Percentiles rank a stretch among this genome's conserved stretches.
Evolutionary conservation across 2,888 invertebrate genomes (phyloP).

Genomic region (Mythimna albipuncta): DNA sequence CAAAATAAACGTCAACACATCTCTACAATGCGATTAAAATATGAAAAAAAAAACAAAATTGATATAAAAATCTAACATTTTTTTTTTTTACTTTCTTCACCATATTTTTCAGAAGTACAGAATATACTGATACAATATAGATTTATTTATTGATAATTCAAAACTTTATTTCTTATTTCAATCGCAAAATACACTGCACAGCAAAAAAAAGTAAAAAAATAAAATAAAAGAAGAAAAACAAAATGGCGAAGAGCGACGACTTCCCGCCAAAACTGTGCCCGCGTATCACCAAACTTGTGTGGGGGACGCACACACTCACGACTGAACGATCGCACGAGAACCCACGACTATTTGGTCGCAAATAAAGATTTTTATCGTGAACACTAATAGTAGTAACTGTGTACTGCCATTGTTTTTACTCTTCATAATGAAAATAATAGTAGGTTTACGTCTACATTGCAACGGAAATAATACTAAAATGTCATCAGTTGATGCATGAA

Average conservation of each 20-base stretch:
- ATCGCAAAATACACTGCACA: constrained; percentile 18
- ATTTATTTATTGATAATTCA: neutral
- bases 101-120: neutral
- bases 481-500: neutral
- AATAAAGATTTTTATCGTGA: neutral
- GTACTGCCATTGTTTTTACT: neutral
- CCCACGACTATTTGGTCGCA: constrained; percentile 50
- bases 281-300: constrained; percentile 91
- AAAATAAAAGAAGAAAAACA: constrained; percentile 51
- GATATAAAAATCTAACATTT: neutral
- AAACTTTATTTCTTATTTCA: constrained; percentile 13
- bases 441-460: no score
- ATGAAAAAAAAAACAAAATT: neutral
- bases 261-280: constrained; percentile 89
- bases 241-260: constrained; percentile 78
- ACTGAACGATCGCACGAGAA: constrained; percentile 68
- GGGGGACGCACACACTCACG: constrained; percentile 74
- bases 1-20: constrained; percentile 5
- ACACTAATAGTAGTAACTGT: neutral
- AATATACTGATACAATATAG: neutral
- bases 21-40: constrained; percentile 10
- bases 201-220: constrained; percentile 25
- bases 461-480: neutral
- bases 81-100: neutral
- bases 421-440: neutral